Evolutionary conservation across 2,113 vertebrate species (phyloP).

Genomic region (Lutjanus erythropterus): DNA sequence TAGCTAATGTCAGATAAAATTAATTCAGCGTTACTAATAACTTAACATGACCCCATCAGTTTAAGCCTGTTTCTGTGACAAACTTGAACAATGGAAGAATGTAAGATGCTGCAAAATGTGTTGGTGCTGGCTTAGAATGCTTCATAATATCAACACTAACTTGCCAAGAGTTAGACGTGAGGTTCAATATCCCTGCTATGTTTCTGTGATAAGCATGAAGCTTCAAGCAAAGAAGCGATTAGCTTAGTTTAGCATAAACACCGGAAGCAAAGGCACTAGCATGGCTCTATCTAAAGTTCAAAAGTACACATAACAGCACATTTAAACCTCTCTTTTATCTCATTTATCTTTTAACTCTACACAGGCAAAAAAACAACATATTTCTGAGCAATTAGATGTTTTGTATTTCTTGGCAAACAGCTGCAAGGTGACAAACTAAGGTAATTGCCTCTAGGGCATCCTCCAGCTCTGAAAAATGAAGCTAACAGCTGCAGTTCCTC

Average conservation of each 20-base stretch:
- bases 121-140: neutral
- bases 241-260: neutral
- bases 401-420: too few species aligned
- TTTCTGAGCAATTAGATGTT: too few species aligned
- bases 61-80: neutral
- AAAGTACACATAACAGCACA: neutral
- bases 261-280: neutral
- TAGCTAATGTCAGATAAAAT: neutral
- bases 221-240: neutral
- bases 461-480: too few species aligned
- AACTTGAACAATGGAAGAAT: neutral
- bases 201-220: neutral
- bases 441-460: too few species aligned
- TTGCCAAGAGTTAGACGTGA: neutral
- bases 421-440: too few species aligned
- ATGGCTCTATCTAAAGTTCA: neutral
- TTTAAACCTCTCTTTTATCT: neutral
- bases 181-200: neutral
- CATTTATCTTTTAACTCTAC: neutral
- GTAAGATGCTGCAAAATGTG: neutral
- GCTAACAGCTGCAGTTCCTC: too few species aligned
- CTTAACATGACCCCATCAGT: neutral
- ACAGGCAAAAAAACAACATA: neutral
- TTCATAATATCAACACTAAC: neutral
- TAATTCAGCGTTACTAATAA: slow-evolving; percentile 9